Evolutionary conservation across 37 sponge, comb jelly and placozoan species (phyloP).

Genomic region (Eunapius fragilis): DNA sequence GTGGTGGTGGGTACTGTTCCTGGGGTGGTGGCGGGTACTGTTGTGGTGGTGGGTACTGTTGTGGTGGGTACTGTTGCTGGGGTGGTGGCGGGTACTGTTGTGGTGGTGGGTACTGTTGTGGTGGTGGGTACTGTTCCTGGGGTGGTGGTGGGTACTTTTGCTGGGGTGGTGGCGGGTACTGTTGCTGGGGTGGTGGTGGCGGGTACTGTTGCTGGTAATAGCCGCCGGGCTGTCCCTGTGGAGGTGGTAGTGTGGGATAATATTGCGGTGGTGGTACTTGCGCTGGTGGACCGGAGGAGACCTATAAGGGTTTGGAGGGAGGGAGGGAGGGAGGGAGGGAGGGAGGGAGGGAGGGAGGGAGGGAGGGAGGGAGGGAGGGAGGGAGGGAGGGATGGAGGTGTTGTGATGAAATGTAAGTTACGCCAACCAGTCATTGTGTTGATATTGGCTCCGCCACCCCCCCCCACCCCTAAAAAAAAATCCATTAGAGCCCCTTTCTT

Average conservation of each 20-base stretch:
- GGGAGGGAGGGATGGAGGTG: no score
- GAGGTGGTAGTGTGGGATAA: background rate
- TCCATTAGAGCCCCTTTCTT: no score
- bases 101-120: conserved; percentile 2
- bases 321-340: background rate
- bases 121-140: background rate
- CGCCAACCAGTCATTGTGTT: no score
- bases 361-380: no score
- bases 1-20: background rate
- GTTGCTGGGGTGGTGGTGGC: background rate
- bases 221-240: conserved; percentile 7
- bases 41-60: background rate
- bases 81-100: background rate
- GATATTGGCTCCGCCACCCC: no score
- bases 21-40: background rate
- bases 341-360: no score
- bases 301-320: background rate
- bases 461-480: no score
- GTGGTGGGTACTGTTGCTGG: background rate
- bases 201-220: conserved; percentile 6
- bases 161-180: background rate
- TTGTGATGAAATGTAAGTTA: no score
- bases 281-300: background rate
- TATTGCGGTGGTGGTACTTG: conserved; percentile 6
- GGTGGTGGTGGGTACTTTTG: background rate